Evolutionary conservation across 2,797 vertebrate species (phyloP).

Genomic region (Trichosurus vulpecula): DNA sequence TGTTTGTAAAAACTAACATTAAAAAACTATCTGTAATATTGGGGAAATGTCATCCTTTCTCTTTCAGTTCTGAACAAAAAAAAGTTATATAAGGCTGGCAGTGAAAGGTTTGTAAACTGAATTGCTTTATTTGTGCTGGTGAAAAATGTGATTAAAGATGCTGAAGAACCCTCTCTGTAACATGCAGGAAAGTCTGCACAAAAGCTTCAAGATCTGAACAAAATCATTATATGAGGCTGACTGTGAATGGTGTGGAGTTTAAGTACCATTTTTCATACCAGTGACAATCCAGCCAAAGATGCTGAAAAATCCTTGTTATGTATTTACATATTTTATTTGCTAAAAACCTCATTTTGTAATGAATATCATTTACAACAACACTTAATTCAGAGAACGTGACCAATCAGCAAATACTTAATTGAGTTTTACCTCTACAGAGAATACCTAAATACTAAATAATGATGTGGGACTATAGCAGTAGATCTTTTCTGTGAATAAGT

Average conservation of each 20-base stretch:
- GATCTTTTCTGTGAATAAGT: constrained; percentile 32
- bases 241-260: too few species aligned
- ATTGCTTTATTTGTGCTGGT: constrained; percentile 40
- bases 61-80: constrained; percentile 52
- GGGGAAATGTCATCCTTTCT: constrained; percentile 17
- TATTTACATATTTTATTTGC: constrained; percentile 58
- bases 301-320: constrained; percentile 59
- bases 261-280: too few species aligned
- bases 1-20: neutral
- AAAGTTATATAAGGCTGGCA: constrained; percentile 10
- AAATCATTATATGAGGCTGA: too few species aligned
- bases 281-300: constrained; percentile 65
- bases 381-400: neutral
- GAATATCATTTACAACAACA: neutral
- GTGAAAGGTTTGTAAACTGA: neutral
- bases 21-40: neutral
- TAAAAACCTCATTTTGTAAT: constrained; percentile 54
- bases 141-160: constrained; percentile 67
- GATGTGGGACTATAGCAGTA: neutral
- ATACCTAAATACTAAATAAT: constrained; percentile 11
- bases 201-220: too few species aligned
- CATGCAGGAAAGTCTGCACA: too few species aligned
- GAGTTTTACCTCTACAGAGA: constrained; percentile 24
- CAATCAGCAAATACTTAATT: constrained; percentile 30
- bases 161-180: constrained; percentile 44